Conservation (phyloP, 2,888 invertebrate species). For the Melinopterus prodromus region DNA sequence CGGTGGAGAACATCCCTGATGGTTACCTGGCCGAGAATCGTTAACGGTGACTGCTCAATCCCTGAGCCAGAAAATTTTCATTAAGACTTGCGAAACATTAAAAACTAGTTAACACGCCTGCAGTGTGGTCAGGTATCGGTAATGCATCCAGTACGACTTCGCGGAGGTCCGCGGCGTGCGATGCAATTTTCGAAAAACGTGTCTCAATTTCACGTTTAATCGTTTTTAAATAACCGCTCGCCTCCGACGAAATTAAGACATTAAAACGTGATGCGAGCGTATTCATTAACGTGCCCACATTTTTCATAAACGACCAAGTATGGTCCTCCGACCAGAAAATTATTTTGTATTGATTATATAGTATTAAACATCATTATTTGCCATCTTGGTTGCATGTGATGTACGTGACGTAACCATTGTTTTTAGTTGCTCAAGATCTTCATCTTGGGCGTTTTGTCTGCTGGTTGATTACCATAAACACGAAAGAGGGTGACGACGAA, state of each 20-base stretch:
- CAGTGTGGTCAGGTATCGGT: neutral
- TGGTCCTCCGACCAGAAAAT: neutral
- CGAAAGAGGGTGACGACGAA: neutral
- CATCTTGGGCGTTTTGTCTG: too few species aligned
- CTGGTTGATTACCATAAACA: neutral
- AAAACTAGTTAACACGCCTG: slow-evolving; percentile 48
- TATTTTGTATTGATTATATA: too few species aligned
- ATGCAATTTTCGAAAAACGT: slow-evolving; percentile 48
- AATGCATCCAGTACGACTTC: neutral
- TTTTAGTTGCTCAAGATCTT: too few species aligned
- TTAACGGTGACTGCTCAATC: slow-evolving; percentile 42
- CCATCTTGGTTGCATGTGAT: too few species aligned
- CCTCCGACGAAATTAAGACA: slow-evolving; percentile 33
- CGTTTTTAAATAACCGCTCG: slow-evolving; percentile 49
- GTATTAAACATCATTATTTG: too few species aligned
- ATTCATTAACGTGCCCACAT: neutral
- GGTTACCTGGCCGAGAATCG: slow-evolving; percentile 13
- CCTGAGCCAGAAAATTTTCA: slow-evolving; percentile 22
- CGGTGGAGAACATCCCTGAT: slow-evolving; percentile 9
- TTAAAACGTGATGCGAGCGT: slow-evolving; percentile 21
- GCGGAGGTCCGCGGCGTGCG: slow-evolving; percentile 26
- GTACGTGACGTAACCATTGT: too few species aligned
- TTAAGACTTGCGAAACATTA: slow-evolving; percentile 43
- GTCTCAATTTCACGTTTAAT: slow-evolving; percentile 49
- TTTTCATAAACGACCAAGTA: neutral